Evolutionary conservation across 1,140 invertebrate species (phyloP), one percentile per base, ranked within the genome.

Genomic region (Microplitis mediator): DNA sequence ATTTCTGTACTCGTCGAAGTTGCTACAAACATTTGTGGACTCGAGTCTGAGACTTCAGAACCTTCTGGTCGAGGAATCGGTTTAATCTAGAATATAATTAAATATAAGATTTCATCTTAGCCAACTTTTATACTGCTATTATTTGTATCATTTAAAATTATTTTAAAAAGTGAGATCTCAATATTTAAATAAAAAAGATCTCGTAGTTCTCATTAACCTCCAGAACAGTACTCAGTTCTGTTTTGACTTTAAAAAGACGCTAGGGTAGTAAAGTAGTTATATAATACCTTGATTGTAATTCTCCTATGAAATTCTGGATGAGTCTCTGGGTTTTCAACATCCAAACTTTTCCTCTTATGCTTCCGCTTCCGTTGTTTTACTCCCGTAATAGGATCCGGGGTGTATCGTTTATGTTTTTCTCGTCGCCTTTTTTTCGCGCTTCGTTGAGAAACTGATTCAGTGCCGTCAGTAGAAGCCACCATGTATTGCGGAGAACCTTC

Each of bases 11-110:
- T 91, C 13, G 92, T 91, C 6, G 91, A 92, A 0, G 91, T 91
- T 1, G 92, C 91, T 71, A 92, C 90, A 78, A 93, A 93, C 88
- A 92, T 90, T 80, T 92, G 91, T 0, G 91, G 91, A 75, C 91
- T 88, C 3, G 88, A 87, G 56, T 87, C 86, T 0, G 89, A 89
- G 3, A 88, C 89, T 14, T 89, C 82, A 32, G 92, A 91, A 6
- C 91, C 93, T 64, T 92, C 92, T 1, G 93, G 93, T 76, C 93
- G 88, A 5, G 93, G 93, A 76, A 95, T 91, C 1, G 93, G 92
- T 81, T 95, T 95, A 62, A 95, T 94, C 91, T 94, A 83, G 36
- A 82, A 77, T 72, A 62, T 11, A 54, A 56, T 36, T 6, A 68
- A 45, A 71, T 50, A 69, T 64, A 69, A 34, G 36, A 35, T 36